Evolutionary conservation across 2,888 invertebrate genomes (phyloP).

Genomic region (Pinctada fucata): DNA sequence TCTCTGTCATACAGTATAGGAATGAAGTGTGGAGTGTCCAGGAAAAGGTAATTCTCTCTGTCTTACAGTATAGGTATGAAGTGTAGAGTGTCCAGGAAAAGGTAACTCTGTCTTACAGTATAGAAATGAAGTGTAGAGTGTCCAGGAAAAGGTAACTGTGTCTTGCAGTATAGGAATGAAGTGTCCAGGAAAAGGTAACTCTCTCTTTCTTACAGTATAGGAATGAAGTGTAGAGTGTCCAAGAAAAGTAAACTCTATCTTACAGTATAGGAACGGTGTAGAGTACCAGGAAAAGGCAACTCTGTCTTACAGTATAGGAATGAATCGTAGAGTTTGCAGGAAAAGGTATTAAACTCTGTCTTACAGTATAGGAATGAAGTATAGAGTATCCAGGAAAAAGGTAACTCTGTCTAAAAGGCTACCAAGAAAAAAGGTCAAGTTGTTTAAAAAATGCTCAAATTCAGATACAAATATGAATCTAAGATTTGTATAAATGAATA

Average conservation of each 20-base stretch:
- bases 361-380: conserved; percentile 92
- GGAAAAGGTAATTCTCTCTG: conserved; percentile 83
- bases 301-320: conserved; percentile 87
- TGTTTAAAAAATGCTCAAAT: too few relatives aligned
- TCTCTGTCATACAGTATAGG: conserved; percentile 92
- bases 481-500: too few relatives aligned
- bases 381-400: conserved; percentile 86
- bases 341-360: neutral
- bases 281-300: conserved; percentile 91
- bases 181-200: conserved; percentile 90
- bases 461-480: too few relatives aligned
- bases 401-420: conserved; percentile 79
- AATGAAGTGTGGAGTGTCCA: conserved; percentile 93
- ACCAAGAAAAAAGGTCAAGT: too few relatives aligned
- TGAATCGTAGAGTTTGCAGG: conserved; percentile 94
- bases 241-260: conserved; percentile 88
- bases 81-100: conserved; percentile 94
- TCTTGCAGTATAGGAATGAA: conserved; percentile 90
- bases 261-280: conserved; percentile 96
- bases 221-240: conserved; percentile 93
- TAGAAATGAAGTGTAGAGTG: conserved; percentile 95
- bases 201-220: conserved; percentile 90
- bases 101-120: conserved; percentile 91
- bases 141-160: conserved; percentile 79
- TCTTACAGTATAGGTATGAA: conserved; percentile 90